A percentile compares a stretch with the other conserved stretches of the same genome.
Conservation (phyloP, 2,797 vertebrate genomes). For the Cuniculus paca region DNA sequence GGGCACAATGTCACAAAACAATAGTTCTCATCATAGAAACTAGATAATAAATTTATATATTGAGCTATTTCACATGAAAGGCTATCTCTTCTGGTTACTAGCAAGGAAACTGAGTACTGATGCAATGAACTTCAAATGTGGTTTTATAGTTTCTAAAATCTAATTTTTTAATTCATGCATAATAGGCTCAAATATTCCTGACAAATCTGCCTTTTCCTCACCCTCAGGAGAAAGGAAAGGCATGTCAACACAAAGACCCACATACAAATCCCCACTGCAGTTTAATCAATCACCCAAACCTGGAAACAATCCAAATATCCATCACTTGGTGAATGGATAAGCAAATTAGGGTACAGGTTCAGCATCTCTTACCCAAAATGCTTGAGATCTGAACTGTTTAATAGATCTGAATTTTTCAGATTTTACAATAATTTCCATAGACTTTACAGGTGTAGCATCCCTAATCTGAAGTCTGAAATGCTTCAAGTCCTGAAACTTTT, state of each 20-base stretch:
- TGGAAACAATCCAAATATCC: background rate
- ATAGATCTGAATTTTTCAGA: background rate
- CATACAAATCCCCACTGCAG: background rate
- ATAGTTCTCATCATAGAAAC: background rate
- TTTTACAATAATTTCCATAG: background rate
- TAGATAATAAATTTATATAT: background rate
- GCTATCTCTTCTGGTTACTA: background rate
- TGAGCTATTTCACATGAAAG: slow-evolving; percentile 18
- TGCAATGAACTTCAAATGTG: background rate
- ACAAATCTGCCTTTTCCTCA: background rate
- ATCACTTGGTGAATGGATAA: background rate
- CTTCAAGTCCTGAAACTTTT: background rate
- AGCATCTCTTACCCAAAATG: background rate
- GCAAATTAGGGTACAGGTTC: background rate
- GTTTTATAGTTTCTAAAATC: slow-evolving; percentile 8
- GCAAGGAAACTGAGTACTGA: background rate
- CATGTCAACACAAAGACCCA: background rate
- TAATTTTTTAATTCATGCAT: background rate
- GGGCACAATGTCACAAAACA: background rate
- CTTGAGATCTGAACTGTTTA: background rate
- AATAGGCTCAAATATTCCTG: background rate
- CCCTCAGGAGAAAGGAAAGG: background rate
- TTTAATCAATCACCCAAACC: background rate
- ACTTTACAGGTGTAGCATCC: background rate
- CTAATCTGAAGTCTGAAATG: background rate